Percentiles rank a stretch among this genome's conserved stretches.
These are phyloP conservation scores for Sialia sialis DNA, from an alignment of 2,113 vertebrate species.

Conservation along the genomic window DNA sequence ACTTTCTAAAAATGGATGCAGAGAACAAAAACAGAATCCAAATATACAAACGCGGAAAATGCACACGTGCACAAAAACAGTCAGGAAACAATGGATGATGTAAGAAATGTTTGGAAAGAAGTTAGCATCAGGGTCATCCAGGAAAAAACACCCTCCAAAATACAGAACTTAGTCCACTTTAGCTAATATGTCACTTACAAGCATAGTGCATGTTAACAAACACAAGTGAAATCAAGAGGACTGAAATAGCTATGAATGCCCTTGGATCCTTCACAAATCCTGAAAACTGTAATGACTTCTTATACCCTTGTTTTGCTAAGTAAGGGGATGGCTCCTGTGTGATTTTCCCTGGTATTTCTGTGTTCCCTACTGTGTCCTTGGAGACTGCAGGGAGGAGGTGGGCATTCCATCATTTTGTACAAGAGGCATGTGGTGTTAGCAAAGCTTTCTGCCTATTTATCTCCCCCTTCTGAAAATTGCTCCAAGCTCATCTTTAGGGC, in stretches of 20 bases:
- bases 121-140: background rate
- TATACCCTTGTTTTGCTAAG: background rate
- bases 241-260: background rate
- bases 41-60: background rate
- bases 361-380: background rate
- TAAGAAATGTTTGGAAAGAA: background rate
- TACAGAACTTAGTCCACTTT: background rate
- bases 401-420: background rate
- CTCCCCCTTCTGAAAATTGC: background rate
- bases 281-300: background rate
- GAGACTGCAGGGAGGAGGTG: background rate
- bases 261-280: background rate
- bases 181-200: background rate
- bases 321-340: background rate
- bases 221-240: background rate
- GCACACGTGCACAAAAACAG: fast-evolving
- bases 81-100: background rate
- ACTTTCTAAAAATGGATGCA: background rate
- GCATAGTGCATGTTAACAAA: background rate
- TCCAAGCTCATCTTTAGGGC: background rate
- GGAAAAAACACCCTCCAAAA: background rate
- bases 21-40: background rate
- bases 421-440: background rate
- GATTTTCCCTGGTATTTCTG: background rate
- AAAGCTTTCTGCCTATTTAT: background rate